These are phyloP conservation scores for Drosophila hawaiiensis DNA, from an alignment of 2,888 invertebrate genomes.

Conservation along the genomic window DNA sequence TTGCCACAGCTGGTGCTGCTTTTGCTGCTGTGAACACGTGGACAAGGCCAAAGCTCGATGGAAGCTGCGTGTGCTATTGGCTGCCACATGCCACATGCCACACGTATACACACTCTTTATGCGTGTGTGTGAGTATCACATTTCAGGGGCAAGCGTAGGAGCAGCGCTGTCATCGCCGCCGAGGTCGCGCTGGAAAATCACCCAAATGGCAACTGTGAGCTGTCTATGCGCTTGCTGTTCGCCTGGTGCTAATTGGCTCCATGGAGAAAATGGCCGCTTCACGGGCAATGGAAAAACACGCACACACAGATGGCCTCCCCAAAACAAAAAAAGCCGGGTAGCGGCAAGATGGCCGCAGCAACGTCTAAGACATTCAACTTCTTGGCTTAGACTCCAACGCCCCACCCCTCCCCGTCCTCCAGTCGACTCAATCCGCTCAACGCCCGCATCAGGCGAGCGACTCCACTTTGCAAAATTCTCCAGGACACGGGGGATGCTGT, in stretches of 20 bases:
- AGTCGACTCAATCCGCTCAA: slow-evolving; percentile 1
- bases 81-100: slow-evolving; percentile 18
- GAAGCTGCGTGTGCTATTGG: slow-evolving; percentile 56
- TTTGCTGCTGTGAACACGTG: slow-evolving; percentile 7
- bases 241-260: slow-evolving; percentile 82
- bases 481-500: slow-evolving; percentile 13
- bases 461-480: slow-evolving; percentile 25
- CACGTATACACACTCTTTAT: slow-evolving; percentile 7
- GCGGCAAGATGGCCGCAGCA: slow-evolving; percentile 22
- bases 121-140: slow-evolving; percentile 15
- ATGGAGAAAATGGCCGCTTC: slow-evolving; percentile 83
- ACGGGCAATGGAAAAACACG: slow-evolving; percentile 32
- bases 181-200: slow-evolving; percentile 3
- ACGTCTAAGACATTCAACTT: slow-evolving; percentile 66
- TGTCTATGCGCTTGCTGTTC: slow-evolving; percentile 67
- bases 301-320: slow-evolving; percentile 23
- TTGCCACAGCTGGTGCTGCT: slow-evolving; percentile 2
- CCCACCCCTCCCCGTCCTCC: neutral
- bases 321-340: neutral
- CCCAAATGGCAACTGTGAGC: slow-evolving; percentile 27
- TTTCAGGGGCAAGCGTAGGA: slow-evolving; percentile 63
- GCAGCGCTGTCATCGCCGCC: slow-evolving; percentile 13
- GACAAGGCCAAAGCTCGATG: slow-evolving; percentile 59
- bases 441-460: neutral
- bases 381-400: slow-evolving; percentile 38